Conservation (phyloP, 2,797 vertebrate species). For the Sternarchorhynchus goeldii region DNA sequence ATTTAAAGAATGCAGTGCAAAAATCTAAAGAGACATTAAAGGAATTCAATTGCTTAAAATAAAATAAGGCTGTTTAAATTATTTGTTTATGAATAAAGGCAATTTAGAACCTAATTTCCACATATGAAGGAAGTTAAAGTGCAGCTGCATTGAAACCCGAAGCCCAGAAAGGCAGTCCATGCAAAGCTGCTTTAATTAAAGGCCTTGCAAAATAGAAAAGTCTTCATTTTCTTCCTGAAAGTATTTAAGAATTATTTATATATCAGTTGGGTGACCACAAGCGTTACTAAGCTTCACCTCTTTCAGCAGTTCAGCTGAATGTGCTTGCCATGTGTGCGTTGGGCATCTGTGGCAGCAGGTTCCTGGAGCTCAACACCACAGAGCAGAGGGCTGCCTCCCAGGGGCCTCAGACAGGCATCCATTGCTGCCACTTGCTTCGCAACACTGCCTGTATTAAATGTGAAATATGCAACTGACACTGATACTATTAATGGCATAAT, state of each 20-base stretch:
- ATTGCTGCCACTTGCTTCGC: slow-evolving; percentile 32
- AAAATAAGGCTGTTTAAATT: no score
- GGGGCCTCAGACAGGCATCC: neutral
- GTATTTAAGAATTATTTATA: neutral
- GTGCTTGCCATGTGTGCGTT: slow-evolving; percentile 18
- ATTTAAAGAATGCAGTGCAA: no score
- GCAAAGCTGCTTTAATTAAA: no score
- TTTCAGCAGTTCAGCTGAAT: slow-evolving; percentile 19
- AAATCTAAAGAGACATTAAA: no score
- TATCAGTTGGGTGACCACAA: slow-evolving; percentile 23
- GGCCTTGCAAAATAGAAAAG: no score
- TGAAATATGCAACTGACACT: slow-evolving; percentile 23
- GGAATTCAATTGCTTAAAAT: no score
- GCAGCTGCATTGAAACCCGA: no score
- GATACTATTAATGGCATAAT: slow-evolving; percentile 22
- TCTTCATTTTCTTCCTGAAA: no score
- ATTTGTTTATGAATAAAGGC: no score
- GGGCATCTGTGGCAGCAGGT: slow-evolving; percentile 13
- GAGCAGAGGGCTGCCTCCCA: neutral
- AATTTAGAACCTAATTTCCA: no score
- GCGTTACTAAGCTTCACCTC: slow-evolving; percentile 25
- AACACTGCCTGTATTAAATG: neutral
- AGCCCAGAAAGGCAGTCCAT: no score
- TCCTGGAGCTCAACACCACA: slow-evolving; percentile 22
- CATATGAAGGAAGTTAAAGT: no score